Base-by-base conservation (phyloP, 2,888 invertebrate species). In the Temnothorax unifasciatus region DNA sequence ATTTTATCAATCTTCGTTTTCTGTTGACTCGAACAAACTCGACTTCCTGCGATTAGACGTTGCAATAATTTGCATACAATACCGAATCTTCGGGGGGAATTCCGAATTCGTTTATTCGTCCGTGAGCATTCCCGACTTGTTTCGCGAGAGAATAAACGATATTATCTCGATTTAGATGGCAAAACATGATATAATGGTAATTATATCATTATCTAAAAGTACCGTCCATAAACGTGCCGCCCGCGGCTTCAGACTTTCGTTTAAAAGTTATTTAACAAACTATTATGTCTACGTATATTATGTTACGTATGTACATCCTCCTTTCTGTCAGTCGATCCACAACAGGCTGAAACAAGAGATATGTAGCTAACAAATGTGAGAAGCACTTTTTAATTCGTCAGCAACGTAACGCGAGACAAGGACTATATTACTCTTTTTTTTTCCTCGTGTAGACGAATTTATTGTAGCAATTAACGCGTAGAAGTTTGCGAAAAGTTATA, bases 321-420 rank as follows among this genome's bases (percentile, higher is more conserved):
- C 25, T 47, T 15, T 29, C 18, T 29, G 9, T 34, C 15, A n/a
- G 34, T 50, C 13, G 29, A 68, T 69, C 5, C 13, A 2, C 15
- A 69, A 52, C 52, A 29, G n/a, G n/a, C 13, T n/a, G 50, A 54
- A 8, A 71, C 34, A 54, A 44, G 57, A 25, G 25, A 44, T 18
- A 25, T 11, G 18, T 18, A 41, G 25, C 4, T 25, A 25, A 41
- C 25, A n/a, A 59, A 29, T 25, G 29, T 13, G 44, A 44, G 44
- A 74, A 29, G 25, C 41, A 11, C 3, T 82, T 71, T 71, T 66
- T 69, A 85, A 82, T 86, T 82, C 66, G 79, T 77, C 63, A 52
- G 38, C 63, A 38, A 9, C 4, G 38, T 64, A 57, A 76, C 50
- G 9, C 34, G 38, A 63, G 18, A 76, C 50, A 34, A 15, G 15